Base-by-base conservation (phyloP, 1,140 invertebrate genomes). In the Laupala kohalensis region DNA sequence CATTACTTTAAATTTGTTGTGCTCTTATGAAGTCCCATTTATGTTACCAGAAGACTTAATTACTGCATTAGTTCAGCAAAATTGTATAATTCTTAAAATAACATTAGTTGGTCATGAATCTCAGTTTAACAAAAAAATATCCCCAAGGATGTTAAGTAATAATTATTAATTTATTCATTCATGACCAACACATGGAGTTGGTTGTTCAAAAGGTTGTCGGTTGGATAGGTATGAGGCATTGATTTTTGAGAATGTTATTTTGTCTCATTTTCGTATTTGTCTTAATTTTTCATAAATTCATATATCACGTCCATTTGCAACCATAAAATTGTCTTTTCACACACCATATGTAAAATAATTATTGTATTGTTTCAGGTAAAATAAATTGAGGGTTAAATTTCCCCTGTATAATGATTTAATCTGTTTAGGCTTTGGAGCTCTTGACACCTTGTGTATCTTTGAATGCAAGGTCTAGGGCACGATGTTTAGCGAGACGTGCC, bases 401-500 rank as follows among this genome's bases (percentile, higher is more conserved):
- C n/a, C n/a, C n/a, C n/a, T n/a, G n/a, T n/a, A n/a, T n/a, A 77
- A 53, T 74, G 75, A 74, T 69, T 73, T 30, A 72, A 75, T 29
- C 80, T 82, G 76, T 84, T 0, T 79, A 87, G 78, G 91, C 90
- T 6, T 77, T 93, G 67, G 89, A 92, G 69, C 78, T 93, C 64
- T 81, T 93, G 78, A 85, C 83, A 73, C 92, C 92, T 25, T 81
- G 85, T 72, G 90, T 90, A 69, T 83, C 85, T 69, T 83, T 84
- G 26, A 94, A 94, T 82, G 84, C 86, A n/a, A 79, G 80, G 28
- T 87, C 86, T 75, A 81, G 92, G 69, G 86, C 87, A 5, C 86
- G 86, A 73, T 91, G 89, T 77, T 86, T 92, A 29, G 86, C 87
- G 25, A 81, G 90, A 64, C 82, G 90, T 64, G 91, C 90, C 3